Base-by-base conservation (phyloP, 1,140 invertebrate species). In the Drosophila nannoptera region DNA sequence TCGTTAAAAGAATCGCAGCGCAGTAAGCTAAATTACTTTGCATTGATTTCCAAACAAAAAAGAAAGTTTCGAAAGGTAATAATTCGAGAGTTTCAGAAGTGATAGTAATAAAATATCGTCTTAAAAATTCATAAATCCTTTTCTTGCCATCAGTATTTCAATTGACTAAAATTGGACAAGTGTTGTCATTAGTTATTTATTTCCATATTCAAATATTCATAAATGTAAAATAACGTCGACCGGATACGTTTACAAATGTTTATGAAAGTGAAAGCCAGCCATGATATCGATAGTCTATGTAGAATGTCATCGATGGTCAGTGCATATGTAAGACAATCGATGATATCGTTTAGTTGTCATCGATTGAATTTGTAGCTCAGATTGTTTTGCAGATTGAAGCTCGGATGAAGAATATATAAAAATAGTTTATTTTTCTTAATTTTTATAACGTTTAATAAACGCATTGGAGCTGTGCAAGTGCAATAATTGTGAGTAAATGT, bases 401-500 rank as follows among this genome's bases (percentile, higher is more conserved):
- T 76, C 80, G 80, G 80, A 83, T 83, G 80, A 70, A 49, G 74
- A 80, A 78, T 70, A 82, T 68, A 68, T 61, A 56, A 54, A 62
- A 62, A 29, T 50, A 60, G 65, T 50, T 50, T 61, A 56, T 62
- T 81, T 75, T 67, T 73, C 68, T 62, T 78, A 68, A 75, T 64
- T 76, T 73, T 69, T 75, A 73, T 66, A 76, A 65, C 58, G 64
- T 73, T 78, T 65, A 40, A 75, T 64, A 77, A 75, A 69, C 80
- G 80, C 73, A 83, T 84, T 84, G 80, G 59, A 83, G 75, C 74
- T 74, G 71, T 80, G 65, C 71, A 75, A 83, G 78, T 78, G 78
- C 69, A 77, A 71, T 80, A 86, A 86, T 80, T 83, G 80, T 83
- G 81, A 83, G 80, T 84, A 75, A 54, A 8, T 12, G 33, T 48